These are phyloP conservation scores for Epizoanthus scotinus DNA, from an alignment of 92 coral and sea anemone species.

Conservation along the genomic window DNA sequence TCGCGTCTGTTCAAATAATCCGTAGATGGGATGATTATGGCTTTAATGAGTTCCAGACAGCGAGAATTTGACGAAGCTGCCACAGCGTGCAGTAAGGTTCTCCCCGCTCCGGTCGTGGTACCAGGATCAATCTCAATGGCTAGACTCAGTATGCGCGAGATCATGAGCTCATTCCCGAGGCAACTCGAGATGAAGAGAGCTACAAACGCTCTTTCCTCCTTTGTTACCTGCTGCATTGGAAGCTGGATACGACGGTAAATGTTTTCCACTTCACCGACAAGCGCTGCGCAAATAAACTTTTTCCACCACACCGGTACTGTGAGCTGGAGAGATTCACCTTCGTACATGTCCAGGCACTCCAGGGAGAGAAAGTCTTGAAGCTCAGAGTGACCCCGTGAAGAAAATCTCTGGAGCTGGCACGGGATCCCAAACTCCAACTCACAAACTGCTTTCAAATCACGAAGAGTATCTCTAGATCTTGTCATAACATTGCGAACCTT, in stretches of 20 bases:
- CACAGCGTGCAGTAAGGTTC: conserved; percentile 74
- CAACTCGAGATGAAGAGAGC: conserved; percentile 76
- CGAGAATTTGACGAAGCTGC: conserved; percentile 61
- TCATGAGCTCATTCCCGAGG: conserved; percentile 54
- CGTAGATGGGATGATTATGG: conserved; percentile 47
- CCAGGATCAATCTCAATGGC: conserved; percentile 42
- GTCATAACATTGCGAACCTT: conserved; percentile 47
- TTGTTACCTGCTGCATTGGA: conserved; percentile 82
- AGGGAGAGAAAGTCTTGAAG: conserved; percentile 54
- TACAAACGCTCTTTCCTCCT: conserved; percentile 74
- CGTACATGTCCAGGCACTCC: conserved; percentile 9
- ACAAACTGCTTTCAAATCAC: conserved; percentile 63
- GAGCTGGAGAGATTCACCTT: conserved; percentile 42
- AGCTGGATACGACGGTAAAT: conserved; percentile 75
- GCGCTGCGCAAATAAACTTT: conserved; percentile 68
- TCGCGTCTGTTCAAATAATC: conserved; percentile 54
- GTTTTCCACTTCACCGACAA: conserved; percentile 75
- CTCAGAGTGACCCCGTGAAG: conserved; percentile 53
- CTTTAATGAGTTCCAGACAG: conserved; percentile 64
- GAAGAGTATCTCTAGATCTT: conserved; percentile 45
- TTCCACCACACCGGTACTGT: conserved; percentile 89
- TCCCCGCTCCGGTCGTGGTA: conserved; percentile 62
- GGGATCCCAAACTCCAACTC: conserved; percentile 79
- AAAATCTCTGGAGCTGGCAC: conserved; percentile 55
- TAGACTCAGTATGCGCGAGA: conserved; percentile 47